Percentiles rank a stretch among this genome's conserved stretches.
Conservation (phyloP, 1,140 invertebrate species). For the Stegodyphus dumicola region DNA sequence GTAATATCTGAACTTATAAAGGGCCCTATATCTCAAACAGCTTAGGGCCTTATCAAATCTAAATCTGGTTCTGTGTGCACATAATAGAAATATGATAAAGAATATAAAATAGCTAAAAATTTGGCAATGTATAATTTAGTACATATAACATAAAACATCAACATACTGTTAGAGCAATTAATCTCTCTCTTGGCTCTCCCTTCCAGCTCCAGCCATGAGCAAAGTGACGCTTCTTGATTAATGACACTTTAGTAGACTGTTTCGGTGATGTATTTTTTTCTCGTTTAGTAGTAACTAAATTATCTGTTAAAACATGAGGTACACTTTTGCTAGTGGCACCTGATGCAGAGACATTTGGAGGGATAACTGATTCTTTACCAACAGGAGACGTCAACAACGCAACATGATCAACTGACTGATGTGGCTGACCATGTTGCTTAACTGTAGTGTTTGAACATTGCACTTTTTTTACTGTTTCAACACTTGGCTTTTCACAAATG, state of each 20-base stretch:
- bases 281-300: conserved; percentile 30
- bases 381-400: neutral
- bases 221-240: conserved; percentile 76
- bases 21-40: too few relatives aligned
- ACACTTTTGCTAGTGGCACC: conserved; percentile 12
- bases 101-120: too few relatives aligned
- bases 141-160: neutral
- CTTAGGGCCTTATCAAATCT: too few relatives aligned
- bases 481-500: neutral
- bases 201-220: conserved; percentile 88
- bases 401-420: conserved; percentile 2
- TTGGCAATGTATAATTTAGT: too few relatives aligned
- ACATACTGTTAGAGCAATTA: conserved; percentile 71
- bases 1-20: too few relatives aligned
- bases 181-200: conserved; percentile 83
- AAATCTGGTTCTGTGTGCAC: too few relatives aligned
- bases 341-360: conserved; percentile 15
- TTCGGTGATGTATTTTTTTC: conserved; percentile 33
- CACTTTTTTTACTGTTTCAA: neutral
- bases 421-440: neutral
- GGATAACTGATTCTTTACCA: conserved; percentile 10
- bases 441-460: neutral
- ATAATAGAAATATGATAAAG: too few relatives aligned
- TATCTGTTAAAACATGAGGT: conserved; percentile 13
- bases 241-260: neutral